phyloP scores from a whole-genome alignment of 2,888 invertebrate genomes.

The Conomelus anceps region DNA sequence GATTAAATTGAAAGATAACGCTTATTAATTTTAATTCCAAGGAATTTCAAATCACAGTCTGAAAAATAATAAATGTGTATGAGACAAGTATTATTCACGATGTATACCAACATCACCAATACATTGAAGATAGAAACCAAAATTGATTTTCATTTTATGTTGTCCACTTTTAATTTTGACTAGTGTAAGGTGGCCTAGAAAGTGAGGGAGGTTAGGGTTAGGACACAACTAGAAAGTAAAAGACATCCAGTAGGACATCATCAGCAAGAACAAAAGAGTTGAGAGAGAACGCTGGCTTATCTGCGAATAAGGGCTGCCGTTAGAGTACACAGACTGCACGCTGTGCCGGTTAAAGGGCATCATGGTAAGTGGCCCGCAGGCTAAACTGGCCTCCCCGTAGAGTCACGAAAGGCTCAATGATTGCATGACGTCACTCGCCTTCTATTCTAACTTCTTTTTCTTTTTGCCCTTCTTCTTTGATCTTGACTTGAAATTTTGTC shows the following conservation, averaged over 20 bases:
- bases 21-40: no score
- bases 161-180: no score
- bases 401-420: background rate
- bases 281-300: background rate
- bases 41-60: no score
- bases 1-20: no score
- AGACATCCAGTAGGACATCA: background rate
- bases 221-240: background rate
- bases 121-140: no score
- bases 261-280: background rate
- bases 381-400: background rate
- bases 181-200: background rate
- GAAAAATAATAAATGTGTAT: no score
- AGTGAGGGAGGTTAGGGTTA: background rate
- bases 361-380: background rate
- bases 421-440: background rate
- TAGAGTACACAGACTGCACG: background rate
- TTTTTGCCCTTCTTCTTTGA: background rate
- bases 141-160: no score
- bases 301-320: background rate
- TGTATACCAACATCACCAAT: no score
- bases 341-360: background rate
- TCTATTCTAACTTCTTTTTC: background rate
- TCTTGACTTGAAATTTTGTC: background rate
- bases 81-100: no score